Percentiles rank a stretch among this genome's conserved stretches.
These are phyloP conservation scores for Columbina picui DNA, from an alignment of 2,113 vertebrate genomes.

Conservation along the genomic window DNA sequence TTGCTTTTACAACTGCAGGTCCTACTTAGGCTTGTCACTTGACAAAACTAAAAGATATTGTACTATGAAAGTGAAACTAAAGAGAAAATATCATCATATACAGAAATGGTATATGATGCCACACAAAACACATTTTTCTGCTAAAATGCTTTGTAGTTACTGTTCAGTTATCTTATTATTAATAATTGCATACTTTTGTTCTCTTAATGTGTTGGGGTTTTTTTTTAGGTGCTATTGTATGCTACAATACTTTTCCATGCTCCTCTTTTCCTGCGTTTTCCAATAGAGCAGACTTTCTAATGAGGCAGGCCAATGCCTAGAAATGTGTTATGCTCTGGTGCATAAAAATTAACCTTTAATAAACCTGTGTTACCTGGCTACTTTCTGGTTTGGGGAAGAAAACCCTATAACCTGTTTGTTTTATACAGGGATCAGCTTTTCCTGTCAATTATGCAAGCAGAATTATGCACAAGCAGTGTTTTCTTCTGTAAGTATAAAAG, in stretches of 20 bases:
- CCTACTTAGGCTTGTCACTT: neutral
- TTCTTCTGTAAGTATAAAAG: conserved; percentile 71
- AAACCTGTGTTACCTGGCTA: neutral
- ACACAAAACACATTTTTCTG: neutral
- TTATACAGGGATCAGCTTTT: conserved; percentile 60
- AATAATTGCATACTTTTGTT: neutral
- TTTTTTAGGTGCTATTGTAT: neutral
- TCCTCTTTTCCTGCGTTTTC: neutral
- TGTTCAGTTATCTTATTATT: neutral
- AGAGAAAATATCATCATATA: neutral
- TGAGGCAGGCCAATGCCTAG: neutral
- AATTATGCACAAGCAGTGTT: conserved; percentile 12
- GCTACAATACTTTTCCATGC: neutral
- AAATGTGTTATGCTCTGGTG: neutral
- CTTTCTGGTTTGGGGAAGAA: neutral
- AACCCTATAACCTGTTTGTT: neutral
- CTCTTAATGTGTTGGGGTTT: rapidly evolving
- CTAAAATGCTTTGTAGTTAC: neutral
- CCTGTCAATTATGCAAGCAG: conserved; percentile 27
- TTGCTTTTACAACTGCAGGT: neutral
- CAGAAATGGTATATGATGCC: neutral
- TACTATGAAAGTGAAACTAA: neutral
- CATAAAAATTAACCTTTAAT: neutral
- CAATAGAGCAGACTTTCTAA: neutral
- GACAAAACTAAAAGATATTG: neutral